Base-by-base conservation (phyloP, 2,797 vertebrate species). In the Merluccius polli region DNA sequence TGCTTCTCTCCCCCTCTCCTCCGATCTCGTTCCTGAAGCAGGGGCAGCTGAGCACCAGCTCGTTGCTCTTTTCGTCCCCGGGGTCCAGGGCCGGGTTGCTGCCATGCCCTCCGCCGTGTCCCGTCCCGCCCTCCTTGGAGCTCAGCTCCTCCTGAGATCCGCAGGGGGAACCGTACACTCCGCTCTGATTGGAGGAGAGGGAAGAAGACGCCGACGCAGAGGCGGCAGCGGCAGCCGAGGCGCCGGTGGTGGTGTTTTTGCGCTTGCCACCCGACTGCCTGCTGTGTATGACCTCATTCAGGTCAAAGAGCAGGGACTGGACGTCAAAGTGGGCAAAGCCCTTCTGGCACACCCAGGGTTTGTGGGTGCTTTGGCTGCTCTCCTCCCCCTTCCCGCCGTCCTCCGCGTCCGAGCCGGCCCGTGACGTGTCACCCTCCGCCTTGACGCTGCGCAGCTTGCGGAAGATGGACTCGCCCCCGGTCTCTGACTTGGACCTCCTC, bases 1-100 rank as follows among this genome's bases (percentile, higher is more conserved):
- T 97, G 83, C 95, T 97, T 83, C 97, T 94, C 80, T 99, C 97
- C 0, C 95, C 95, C 89, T 99, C 98, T 68, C 98, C 98, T 4
- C 97, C 98, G 21, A 98, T 97, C 89, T 99, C 98, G 48, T 99
- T 99, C 79, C 98, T 95, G 89, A 99, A 99, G 87, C 98, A 99
- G 0, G 98, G 98, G 79, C 98, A 99, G 87, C 96, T 98, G 87
- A 99, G 94, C 70, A 99, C 96, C 65, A 99, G 94, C n/a, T 99
- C 97, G 35, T 99, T 99, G 93, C 95, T 98, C 90, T 98, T 99
- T 88, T 99, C 98, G 0, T 99, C 98, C 10, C 98, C 98, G 16
- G 97, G 95, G 89, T 99, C 98, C 89, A 98, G 89, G 73, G 94
- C 88, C 0, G 93, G 93, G 86, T 87, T 92, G 63, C 84, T 73